phyloP scores from a whole-genome alignment of 2,888 invertebrate species.

The Nemapogon koenigi region DNA sequence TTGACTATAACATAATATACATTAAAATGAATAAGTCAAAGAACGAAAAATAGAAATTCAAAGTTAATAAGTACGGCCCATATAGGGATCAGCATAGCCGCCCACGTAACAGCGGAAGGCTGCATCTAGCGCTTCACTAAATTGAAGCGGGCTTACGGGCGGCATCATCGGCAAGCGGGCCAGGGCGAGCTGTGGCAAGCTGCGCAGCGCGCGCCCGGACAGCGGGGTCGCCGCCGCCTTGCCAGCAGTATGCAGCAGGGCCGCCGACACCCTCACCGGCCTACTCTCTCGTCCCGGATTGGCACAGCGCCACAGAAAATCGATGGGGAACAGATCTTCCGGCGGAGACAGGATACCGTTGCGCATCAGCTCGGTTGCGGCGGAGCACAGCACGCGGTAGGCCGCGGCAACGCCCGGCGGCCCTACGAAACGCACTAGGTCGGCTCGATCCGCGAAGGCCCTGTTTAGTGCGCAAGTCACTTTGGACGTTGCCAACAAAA shows the following conservation, averaged over 20 bases:
- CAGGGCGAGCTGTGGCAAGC: slow-evolving; percentile 88
- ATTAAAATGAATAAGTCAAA: too few relatives aligned
- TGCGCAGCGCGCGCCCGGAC: slow-evolving; percentile 86
- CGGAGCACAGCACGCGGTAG: slow-evolving; percentile 82
- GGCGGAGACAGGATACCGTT: slow-evolving; percentile 58
- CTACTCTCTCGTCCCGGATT: slow-evolving; percentile 32
- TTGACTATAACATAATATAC: too few relatives aligned
- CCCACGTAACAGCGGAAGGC: too few relatives aligned
- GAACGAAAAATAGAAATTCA: too few relatives aligned
- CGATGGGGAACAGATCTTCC: slow-evolving; percentile 33
- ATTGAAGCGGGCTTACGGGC: too few relatives aligned
- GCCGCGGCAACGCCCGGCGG: slow-evolving; percentile 81
- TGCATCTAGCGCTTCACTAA: too few relatives aligned
- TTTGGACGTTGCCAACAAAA: slow-evolving; percentile 95
- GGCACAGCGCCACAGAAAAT: slow-evolving; percentile 34
- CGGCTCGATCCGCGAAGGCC: slow-evolving; percentile 96
- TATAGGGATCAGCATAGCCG: too few relatives aligned
- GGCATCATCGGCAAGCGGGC: slow-evolving; percentile 65
- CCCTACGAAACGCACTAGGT: slow-evolving; percentile 90
- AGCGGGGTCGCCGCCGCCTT: too few relatives aligned
- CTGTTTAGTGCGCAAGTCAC: slow-evolving; percentile 91
- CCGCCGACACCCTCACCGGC: slow-evolving; percentile 1
- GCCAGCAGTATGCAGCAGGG: slow-evolving; percentile 22
- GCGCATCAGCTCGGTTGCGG: slow-evolving; percentile 81
- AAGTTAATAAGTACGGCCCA: too few relatives aligned